Conservation (phyloP, 2,888 invertebrate species). For the Argynnis bischoffii region DNA sequence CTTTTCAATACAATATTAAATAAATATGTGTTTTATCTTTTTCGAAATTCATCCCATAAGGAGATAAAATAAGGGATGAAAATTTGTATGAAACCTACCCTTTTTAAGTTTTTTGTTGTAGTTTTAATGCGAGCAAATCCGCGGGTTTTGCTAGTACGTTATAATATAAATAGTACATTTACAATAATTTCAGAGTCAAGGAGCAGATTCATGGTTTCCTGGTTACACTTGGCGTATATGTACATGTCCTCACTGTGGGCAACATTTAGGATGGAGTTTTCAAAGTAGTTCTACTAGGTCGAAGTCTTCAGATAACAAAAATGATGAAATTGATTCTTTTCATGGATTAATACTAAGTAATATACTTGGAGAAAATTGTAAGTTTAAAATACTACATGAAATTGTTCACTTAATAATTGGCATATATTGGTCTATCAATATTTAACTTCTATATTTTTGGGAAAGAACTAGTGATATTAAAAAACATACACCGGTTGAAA, state of each 20-base stretch:
- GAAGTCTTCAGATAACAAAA: constrained; percentile 47
- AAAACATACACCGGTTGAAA: too few relatives aligned
- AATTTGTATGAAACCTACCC: too few relatives aligned
- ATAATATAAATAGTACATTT: not conserved
- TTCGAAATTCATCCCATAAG: too few relatives aligned
- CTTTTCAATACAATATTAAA: too few relatives aligned
- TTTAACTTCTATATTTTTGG: too few relatives aligned
- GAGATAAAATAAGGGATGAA: too few relatives aligned
- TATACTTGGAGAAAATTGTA: constrained; percentile 77
- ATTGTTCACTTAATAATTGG: not conserved
- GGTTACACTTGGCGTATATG: constrained; percentile 85
- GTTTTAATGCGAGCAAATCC: too few relatives aligned
- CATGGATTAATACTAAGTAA: constrained; percentile 74
- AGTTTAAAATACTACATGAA: constrained; percentile 42
- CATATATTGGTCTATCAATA: too few relatives aligned
- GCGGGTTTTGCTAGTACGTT: too few relatives aligned
- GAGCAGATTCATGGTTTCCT: constrained; percentile 85
- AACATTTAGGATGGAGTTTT: constrained; percentile 85
- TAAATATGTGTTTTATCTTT: too few relatives aligned
- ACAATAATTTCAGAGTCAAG: constrained; percentile 67
- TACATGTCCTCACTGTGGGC: constrained; percentile 83
- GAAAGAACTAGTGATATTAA: too few relatives aligned
- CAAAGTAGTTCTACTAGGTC: constrained; percentile 57
- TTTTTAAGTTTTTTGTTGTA: too few relatives aligned
- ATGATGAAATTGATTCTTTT: constrained; percentile 57